Percentiles rank a stretch among this genome's conserved stretches.
These are phyloP conservation scores for Echinarachnius parma DNA, from an alignment of 53 echinoderm and acorn worm species.

Conservation along the genomic window DNA sequence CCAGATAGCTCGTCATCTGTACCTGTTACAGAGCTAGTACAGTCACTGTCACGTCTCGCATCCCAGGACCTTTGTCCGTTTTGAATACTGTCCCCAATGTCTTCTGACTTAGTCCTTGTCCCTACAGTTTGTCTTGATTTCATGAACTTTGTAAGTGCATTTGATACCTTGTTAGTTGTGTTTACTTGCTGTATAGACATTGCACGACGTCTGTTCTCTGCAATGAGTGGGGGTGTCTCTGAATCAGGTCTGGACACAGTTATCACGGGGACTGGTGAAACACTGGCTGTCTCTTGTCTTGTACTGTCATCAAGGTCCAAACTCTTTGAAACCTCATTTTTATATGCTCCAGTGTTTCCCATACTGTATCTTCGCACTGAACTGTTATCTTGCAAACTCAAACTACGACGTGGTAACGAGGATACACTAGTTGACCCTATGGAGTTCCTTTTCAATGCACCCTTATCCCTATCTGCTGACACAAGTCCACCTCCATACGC, in stretches of 20 bases:
- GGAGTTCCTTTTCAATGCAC: slow-evolving; percentile 46
- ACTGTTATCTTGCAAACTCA: slow-evolving; percentile 7
- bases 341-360: neutral
- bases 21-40: slow-evolving; percentile 9
- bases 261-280: slow-evolving; percentile 21
- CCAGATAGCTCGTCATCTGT: slow-evolving; percentile 25
- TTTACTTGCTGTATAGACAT: slow-evolving; percentile 7
- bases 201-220: neutral
- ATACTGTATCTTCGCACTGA: slow-evolving; percentile 6
- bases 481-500: neutral
- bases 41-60: neutral
- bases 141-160: slow-evolving; percentile 52
- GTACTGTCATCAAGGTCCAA: neutral
- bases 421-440: slow-evolving; percentile 28
- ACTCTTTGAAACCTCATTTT: neutral
- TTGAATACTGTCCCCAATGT: too few species aligned
- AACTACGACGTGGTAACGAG: neutral
- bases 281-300: neutral
- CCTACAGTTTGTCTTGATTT: slow-evolving; percentile 30
- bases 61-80: too few species aligned
- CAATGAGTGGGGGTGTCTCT: slow-evolving; percentile 6
- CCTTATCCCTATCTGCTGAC: too few species aligned
- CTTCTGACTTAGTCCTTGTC: slow-evolving; percentile 5
- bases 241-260: slow-evolving; percentile 19
- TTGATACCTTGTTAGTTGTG: slow-evolving; percentile 52